A percentile compares a stretch with the other conserved stretches of the same genome.
Evolutionary conservation across 2,113 vertebrate genomes (phyloP).

Genomic region (Callopanchax toddi): DNA sequence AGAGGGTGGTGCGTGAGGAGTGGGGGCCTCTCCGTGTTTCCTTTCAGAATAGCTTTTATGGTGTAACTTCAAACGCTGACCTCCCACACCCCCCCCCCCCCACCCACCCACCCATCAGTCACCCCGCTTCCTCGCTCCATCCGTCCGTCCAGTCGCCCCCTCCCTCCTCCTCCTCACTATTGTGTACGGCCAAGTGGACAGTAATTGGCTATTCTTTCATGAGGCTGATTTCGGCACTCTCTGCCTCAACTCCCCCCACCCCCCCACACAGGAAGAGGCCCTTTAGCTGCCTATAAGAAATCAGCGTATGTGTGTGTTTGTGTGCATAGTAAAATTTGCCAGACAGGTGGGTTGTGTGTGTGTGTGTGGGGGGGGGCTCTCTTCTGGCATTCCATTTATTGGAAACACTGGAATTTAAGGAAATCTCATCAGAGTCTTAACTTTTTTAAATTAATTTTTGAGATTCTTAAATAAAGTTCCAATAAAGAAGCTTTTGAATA

Average conservation of each 20-base stretch:
- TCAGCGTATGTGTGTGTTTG: constrained; percentile 44
- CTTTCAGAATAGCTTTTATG: constrained; percentile 85
- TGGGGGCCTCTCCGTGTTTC: constrained; percentile 78
- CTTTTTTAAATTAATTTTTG: too few species aligned
- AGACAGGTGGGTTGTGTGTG: constrained; percentile 60
- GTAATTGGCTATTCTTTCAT: constrained; percentile 82
- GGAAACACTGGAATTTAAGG: constrained; percentile 28
- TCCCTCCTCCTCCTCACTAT: constrained; percentile 69
- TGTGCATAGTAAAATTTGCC: constrained; percentile 58
- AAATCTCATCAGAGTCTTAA: constrained; percentile 37
- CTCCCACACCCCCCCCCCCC: constrained; percentile 59
- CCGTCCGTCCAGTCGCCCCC: constrained; percentile 51
- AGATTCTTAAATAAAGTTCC: too few species aligned
- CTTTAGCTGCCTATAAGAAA: constrained; percentile 66
- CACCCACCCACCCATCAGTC: constrained; percentile 41
- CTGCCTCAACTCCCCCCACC: constrained; percentile 21
- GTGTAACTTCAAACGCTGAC: constrained; percentile 83
- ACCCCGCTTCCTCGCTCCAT: constrained; percentile 58
- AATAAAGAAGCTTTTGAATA: constrained; percentile 10
- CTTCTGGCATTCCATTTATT: constrained; percentile 53
- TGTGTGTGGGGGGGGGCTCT: constrained; percentile 15
- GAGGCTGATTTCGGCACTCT: constrained; percentile 65
- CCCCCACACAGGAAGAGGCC: constrained; percentile 62
- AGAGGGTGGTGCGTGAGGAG: constrained; percentile 28
- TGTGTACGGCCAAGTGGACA: constrained; percentile 78